These are phyloP conservation scores for Melanophora roralis DNA, from an alignment of 2,888 invertebrate species.

Conservation along the genomic window DNA sequence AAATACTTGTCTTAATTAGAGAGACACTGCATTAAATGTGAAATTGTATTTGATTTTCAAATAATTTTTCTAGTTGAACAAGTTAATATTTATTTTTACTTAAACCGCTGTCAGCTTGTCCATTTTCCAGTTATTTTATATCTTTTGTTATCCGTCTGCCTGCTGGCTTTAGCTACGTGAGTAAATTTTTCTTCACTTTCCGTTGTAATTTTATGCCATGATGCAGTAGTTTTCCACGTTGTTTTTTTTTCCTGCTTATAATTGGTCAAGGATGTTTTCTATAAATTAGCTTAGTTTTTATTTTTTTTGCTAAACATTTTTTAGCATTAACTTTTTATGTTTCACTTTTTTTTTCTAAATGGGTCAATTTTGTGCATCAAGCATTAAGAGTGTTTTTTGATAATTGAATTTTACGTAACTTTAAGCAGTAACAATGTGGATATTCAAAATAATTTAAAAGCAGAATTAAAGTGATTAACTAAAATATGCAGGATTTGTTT, in stretches of 20 bases:
- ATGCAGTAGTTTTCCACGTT: not conserved
- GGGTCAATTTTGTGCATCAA: constrained; percentile 26
- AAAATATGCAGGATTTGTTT: no score
- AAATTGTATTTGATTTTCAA: constrained; percentile 4
- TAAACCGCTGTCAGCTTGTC: not conserved
- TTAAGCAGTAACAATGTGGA: not conserved
- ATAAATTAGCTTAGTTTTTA: not conserved
- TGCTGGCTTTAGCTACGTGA: not conserved
- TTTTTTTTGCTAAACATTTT: not conserved
- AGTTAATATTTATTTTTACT: not conserved
- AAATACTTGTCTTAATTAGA: no score
- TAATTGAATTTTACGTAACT: not conserved
- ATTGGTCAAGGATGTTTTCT: constrained; percentile 39
- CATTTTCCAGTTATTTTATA: not conserved
- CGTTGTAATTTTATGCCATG: not conserved
- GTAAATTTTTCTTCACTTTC: constrained; percentile 12
- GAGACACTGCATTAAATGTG: no score
- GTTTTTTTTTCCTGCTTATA: not conserved
- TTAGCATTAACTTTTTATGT: not conserved
- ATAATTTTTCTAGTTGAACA: constrained; percentile 8
- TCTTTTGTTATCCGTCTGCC: no score
- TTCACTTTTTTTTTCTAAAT: constrained; percentile 19
- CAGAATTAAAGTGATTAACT: not conserved
- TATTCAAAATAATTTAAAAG: not conserved
- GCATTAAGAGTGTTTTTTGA: not conserved